Evolutionary conservation across 1,140 invertebrate genomes (phyloP).

Genomic region (Panagrolaimus sp.): DNA sequence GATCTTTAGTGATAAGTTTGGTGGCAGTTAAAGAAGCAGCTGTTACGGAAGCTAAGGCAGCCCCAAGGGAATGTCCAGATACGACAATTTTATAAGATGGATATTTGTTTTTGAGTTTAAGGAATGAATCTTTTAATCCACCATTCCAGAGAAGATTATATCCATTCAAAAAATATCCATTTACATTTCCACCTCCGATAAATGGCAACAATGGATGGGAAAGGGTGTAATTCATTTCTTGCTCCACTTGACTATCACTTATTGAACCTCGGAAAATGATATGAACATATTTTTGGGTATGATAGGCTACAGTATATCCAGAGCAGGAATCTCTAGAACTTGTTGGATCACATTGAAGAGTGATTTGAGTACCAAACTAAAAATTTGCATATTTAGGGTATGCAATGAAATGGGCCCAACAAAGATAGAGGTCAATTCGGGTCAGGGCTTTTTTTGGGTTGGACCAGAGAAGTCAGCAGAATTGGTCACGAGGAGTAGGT

Average conservation of each 20-base stretch:
- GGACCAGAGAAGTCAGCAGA: too few relatives aligned
- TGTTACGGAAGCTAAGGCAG: constrained; percentile 39
- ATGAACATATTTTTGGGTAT: constrained; percentile 31
- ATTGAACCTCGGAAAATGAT: constrained; percentile 42
- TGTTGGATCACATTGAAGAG: constrained; percentile 29
- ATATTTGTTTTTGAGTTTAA: constrained; percentile 28
- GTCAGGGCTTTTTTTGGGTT: too few relatives aligned
- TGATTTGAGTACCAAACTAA: constrained; percentile 26
- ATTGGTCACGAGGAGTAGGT: too few relatives aligned
- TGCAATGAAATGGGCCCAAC: too few relatives aligned
- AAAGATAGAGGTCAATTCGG: too few relatives aligned
- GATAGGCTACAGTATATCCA: constrained; percentile 37
- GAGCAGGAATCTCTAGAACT: constrained; percentile 35
- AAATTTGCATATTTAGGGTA: background rate
- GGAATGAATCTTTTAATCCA: constrained; percentile 39
- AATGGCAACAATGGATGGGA: background rate
- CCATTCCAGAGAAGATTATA: constrained; percentile 37
- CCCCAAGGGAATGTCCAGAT: constrained; percentile 34
- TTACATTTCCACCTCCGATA: constrained; percentile 41
- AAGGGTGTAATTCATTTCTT: constrained; percentile 33
- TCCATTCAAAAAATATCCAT: constrained; percentile 40
- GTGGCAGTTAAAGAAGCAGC: constrained; percentile 30
- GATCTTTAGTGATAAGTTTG: constrained; percentile 18
- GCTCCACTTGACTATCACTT: constrained; percentile 39
- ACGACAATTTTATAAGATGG: constrained; percentile 44